A percentile compares a stretch with the other conserved stretches of the same genome.
Conservation (phyloP, 1,140 invertebrate genomes). For the Hylaeus volcanicus region DNA sequence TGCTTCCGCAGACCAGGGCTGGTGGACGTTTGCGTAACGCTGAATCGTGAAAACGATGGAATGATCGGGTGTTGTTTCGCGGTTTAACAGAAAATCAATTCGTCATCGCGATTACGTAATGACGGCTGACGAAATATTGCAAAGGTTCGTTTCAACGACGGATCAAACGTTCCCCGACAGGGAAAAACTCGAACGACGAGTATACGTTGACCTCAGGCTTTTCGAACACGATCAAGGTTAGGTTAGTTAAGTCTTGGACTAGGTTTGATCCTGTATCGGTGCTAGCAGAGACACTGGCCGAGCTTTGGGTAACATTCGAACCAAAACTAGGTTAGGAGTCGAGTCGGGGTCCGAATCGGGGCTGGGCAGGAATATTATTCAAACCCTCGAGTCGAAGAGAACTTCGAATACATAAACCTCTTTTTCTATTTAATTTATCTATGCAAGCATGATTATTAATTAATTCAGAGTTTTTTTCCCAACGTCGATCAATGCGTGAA, state of each 20-base stretch:
- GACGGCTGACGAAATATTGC: neutral
- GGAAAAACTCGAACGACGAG: too few species aligned
- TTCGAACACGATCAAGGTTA: neutral
- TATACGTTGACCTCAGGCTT: too few species aligned
- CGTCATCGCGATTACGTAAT: conserved; percentile 48
- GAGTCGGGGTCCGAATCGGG: neutral
- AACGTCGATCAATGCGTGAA: too few species aligned
- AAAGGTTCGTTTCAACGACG: neutral
- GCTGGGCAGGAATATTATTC: neutral
- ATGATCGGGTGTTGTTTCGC: neutral
- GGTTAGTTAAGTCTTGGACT: neutral
- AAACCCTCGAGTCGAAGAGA: too few species aligned
- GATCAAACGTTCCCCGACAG: too few species aligned
- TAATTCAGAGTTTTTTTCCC: too few species aligned
- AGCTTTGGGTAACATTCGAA: neutral
- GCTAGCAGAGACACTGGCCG: neutral
- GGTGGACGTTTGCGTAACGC: neutral
- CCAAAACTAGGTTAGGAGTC: neutral
- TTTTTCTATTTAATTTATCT: too few species aligned
- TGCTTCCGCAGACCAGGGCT: too few species aligned
- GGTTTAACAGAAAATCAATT: conserved; percentile 36
- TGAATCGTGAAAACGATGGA: conserved; percentile 25
- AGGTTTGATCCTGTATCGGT: neutral
- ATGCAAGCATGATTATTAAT: too few species aligned
- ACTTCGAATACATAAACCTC: too few species aligned